A percentile compares a stretch with the other conserved stretches of the same genome.
Evolutionary conservation across 2,888 invertebrate species (phyloP).

Genomic region (Stenurella melanura): DNA sequence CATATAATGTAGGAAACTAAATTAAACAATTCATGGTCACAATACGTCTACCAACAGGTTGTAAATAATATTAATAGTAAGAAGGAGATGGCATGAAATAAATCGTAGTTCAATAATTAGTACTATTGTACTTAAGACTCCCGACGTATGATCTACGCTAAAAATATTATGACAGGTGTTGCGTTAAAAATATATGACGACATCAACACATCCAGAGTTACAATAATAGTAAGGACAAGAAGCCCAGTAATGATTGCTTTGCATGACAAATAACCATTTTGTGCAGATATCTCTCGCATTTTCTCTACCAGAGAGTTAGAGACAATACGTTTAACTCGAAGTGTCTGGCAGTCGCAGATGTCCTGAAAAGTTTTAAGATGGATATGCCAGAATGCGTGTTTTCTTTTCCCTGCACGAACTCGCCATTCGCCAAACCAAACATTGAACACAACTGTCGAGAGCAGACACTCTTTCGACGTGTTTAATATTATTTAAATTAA

Average conservation of each 20-base stretch:
- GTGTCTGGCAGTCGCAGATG: constrained; percentile 23
- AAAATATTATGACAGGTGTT: no score
- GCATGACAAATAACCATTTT: constrained; percentile 24
- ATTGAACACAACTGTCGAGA: constrained; percentile 20
- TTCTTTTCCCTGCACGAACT: constrained; percentile 26
- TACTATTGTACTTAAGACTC: no score
- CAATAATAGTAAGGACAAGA: not conserved
- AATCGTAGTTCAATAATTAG: no score
- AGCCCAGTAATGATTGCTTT: constrained; percentile 3
- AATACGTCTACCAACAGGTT: no score
- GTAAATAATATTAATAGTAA: no score
- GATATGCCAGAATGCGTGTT: constrained; percentile 20
- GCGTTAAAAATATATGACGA: no score
- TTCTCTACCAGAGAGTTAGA: not conserved
- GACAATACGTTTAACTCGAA: constrained; percentile 16
- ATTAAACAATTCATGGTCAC: no score
- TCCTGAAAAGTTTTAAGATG: constrained; percentile 22
- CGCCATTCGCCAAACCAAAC: constrained; percentile 24
- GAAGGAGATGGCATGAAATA: no score
- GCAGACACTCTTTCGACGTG: constrained; percentile 11
- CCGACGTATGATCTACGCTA: no score
- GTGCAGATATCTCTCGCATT: not conserved
- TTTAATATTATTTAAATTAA: constrained; percentile 31
- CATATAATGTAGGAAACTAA: no score
- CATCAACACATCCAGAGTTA: no score